A percentile compares a stretch with the other conserved stretches of the same genome.
These are phyloP conservation scores for Rhineura floridana DNA, from an alignment of 2,113 vertebrate genomes.

Conservation along the genomic window DNA sequence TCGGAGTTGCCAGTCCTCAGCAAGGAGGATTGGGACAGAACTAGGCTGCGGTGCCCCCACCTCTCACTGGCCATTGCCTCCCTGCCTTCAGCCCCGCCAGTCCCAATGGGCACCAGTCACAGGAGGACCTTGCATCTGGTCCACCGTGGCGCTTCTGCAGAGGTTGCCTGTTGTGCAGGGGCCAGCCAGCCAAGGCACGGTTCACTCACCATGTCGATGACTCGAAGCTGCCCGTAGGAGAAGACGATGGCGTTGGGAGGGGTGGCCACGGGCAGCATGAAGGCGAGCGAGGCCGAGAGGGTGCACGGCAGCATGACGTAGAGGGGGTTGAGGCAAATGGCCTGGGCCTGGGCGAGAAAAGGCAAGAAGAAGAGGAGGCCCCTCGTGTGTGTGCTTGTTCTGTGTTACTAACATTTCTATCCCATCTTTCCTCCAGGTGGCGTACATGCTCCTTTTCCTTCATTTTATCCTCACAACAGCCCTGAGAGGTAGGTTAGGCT, in stretches of 20 bases:
- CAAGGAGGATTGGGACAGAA: too few species aligned
- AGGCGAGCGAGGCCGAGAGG: conserved; percentile 85
- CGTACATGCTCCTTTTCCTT: too few species aligned
- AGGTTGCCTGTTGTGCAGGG: too few species aligned
- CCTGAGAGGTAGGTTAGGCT: too few species aligned
- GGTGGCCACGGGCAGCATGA: conserved; percentile 96
- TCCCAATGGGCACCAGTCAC: neutral
- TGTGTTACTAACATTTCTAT: neutral
- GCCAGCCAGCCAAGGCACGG: too few species aligned
- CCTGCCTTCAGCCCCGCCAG: neutral
- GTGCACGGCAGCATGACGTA: conserved; percentile 94
- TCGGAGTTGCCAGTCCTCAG: too few species aligned
- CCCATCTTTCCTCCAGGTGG: too few species aligned
- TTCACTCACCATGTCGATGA: conserved; percentile 88
- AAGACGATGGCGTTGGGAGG: conserved; percentile 93
- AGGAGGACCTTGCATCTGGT: too few species aligned
- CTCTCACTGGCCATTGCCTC: too few species aligned
- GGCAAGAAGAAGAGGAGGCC: neutral
- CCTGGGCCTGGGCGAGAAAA: conserved; percentile 68
- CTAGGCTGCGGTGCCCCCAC: too few species aligned
- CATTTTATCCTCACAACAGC: too few species aligned
- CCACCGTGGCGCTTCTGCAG: too few species aligned
- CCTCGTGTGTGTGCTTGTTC: neutral
- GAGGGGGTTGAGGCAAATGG: conserved; percentile 86
- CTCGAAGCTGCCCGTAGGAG: conserved; percentile 88